Base-by-base conservation (phyloP, 2,797 vertebrate species). In the Lophius americanus region DNA sequence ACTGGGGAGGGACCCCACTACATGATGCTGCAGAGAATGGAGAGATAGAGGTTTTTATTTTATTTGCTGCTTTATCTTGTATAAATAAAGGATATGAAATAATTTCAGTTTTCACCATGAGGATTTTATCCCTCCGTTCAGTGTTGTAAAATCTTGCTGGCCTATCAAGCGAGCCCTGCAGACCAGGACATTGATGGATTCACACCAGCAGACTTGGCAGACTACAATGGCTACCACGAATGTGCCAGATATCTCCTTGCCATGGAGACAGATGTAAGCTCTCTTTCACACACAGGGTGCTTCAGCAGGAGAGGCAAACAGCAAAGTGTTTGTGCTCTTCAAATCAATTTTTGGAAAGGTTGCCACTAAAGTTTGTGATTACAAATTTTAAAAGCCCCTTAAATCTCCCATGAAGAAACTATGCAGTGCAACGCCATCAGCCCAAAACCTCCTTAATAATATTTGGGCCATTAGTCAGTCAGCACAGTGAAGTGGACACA, bases 21-120 rank as follows among this genome's bases (percentile, higher is more conserved):
- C 95, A 96, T 7, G 95, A 97, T 6, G 95, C 94, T 4, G 95
- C 95, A 1, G 95, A 96, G 83, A 96, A 95, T 0, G 94, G 94
- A 54, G 94, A 95, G 68, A 58, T 94, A 76, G 92, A 95, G 95
- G 95, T 96, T 44, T 43, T 42, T 3, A 1, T 4, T 48, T 5
- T 49, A 7, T 50, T 44, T 49, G 0, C 44, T 7, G 3, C n/a
- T 11, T n/a, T 3, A n/a, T 68, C 35, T 61, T 23, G 9, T 58
- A 12, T 39, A n/a, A 51, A 39, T 42, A 58, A 37, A 43, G 39
- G 9, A 14, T 13, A 33, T 35, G 55, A 12, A 11, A 11, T 11
- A 44, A 11, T 38, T 38, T 4, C 10, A 11, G 43, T 44, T 44
- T 42, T 44, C 5, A 44, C 43, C 10, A 12, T 44, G 9, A 6